Evolutionary conservation across 2,113 vertebrate species (phyloP), one percentile per base, ranked within the genome.

Genomic region (Puffinus mauretanicus): DNA sequence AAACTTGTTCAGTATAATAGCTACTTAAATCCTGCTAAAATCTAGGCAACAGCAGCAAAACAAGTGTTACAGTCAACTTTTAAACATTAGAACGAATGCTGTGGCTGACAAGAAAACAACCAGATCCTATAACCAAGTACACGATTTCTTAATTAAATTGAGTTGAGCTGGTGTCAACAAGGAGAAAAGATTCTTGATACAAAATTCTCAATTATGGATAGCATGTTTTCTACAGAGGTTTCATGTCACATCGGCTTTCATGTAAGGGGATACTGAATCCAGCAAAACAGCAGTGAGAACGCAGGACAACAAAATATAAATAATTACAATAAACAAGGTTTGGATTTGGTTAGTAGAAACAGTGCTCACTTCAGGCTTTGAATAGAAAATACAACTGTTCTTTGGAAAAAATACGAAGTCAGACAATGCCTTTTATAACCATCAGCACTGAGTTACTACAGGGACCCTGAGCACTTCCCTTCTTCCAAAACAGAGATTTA

Each of bases 121-220:
- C n/a, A 88, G 82, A 92, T 97, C 25, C 4, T 88, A 65, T 91
- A 95, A 88, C 85, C 62, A 58, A 94, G 78, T 86, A 97, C 95
- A 97, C 26, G 78, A 88, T 77, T 87, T 93, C 93, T 88, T 97
- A 96, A 96, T 95, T 97, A 96, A 96, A 95, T 30, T 73, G 49
- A 91, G 46, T 58, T 93, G 57, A 95, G 65, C 26, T 16, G 27
- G 61, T 94, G 95, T 94, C 96, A 96, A 91, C 95, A 93, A 91
- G 84, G 18, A 97, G 81, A 94, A 79, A 88, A 85, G 58, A 75
- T 27, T 86, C 88, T 83, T 86, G 51, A 93, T 94, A 82, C 54
- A 76, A 62, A 88, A 94, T 84, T 94, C 82, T 96, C 62, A 96
- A 93, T 95, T 95, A 97, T 93, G 80, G 91, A 96, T 93, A 94